Conservation (phyloP, 1,140 invertebrate species). For the Campoletis sonorensis region DNA sequence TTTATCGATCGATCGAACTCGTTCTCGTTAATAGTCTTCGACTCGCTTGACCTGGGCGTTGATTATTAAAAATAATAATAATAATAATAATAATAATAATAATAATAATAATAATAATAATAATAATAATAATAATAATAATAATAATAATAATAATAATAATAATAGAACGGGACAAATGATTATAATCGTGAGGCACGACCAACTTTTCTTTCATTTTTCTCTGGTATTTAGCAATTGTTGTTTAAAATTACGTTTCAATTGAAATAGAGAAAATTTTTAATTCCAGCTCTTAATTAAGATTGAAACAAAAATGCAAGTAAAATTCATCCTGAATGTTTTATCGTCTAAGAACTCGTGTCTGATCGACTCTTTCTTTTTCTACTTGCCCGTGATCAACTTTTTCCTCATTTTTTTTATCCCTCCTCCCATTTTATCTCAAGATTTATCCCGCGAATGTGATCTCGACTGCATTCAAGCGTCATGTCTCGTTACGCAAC, state of each 20-base stretch:
- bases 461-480: background rate
- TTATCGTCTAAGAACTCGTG: background rate
- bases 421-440: background rate
- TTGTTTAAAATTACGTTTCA: constrained; percentile 2
- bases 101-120: too few relatives aligned
- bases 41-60: constrained; percentile 18
- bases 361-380: constrained; percentile 28
- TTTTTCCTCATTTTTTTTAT: background rate
- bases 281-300: background rate
- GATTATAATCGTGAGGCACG: too few relatives aligned
- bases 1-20: constrained; percentile 12
- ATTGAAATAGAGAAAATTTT: background rate
- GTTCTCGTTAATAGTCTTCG: constrained; percentile 17
- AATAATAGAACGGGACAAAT: background rate
- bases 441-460: constrained; percentile 14
- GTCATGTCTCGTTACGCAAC: constrained; percentile 21
- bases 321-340: constrained; percentile 1
- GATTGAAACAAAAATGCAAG: constrained; percentile 8
- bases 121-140: too few relatives aligned
- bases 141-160: too few relatives aligned
- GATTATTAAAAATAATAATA: background rate
- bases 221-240: background rate
- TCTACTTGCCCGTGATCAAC: constrained; percentile 5
- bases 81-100: too few relatives aligned
- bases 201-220: background rate